These are phyloP conservation scores for Tethea ocularis DNA, from an alignment of 2,888 invertebrate genomes.

Conservation along the genomic window DNA sequence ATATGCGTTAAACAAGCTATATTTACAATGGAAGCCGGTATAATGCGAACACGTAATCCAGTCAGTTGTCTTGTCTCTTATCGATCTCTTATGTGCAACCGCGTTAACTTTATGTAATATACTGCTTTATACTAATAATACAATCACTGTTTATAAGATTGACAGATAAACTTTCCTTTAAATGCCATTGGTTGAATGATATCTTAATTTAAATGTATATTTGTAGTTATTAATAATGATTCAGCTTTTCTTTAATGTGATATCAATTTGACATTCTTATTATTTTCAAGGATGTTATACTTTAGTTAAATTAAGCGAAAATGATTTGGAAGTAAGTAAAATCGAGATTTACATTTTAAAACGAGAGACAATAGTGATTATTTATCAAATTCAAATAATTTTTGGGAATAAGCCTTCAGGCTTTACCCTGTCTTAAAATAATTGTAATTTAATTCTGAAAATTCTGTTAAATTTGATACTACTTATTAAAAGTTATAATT, in stretches of 20 bases:
- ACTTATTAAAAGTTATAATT: too few species aligned
- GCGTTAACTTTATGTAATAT: background rate
- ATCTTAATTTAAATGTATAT: background rate
- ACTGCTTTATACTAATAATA: background rate
- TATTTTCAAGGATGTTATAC: background rate
- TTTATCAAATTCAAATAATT: too few species aligned
- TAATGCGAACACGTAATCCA: conserved; percentile 41
- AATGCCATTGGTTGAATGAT: background rate
- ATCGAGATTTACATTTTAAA: too few species aligned
- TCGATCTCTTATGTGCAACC: conserved; percentile 33
- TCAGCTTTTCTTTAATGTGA: background rate
- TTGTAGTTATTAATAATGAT: background rate
- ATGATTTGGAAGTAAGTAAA: too few species aligned
- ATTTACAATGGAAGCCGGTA: background rate
- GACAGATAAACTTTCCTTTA: background rate
- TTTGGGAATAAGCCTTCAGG: too few species aligned
- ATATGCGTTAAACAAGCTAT: background rate
- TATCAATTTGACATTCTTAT: background rate
- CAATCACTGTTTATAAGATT: background rate
- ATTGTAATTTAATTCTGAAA: too few species aligned
- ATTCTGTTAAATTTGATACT: too few species aligned
- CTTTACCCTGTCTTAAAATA: too few species aligned
- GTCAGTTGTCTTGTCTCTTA: conserved; percentile 43
- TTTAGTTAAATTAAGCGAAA: too few species aligned
- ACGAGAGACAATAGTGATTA: too few species aligned